Evolutionary conservation across 2,113 vertebrate species (phyloP), one percentile per base, ranked within the genome.

Genomic region (Athene cunicularia): DNA sequence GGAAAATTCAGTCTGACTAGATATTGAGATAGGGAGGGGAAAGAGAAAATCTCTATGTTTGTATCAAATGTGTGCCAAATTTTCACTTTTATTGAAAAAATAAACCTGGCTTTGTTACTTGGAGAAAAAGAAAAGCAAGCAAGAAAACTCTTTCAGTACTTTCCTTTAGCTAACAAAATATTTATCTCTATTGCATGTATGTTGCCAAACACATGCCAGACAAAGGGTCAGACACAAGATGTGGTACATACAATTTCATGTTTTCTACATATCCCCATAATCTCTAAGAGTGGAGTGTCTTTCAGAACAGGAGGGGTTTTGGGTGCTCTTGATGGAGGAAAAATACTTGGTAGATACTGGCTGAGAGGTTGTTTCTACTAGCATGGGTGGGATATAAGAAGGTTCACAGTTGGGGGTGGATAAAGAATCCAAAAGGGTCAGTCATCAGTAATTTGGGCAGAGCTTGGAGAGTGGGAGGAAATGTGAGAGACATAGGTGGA

Each of bases 211-310:
- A 30, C 0, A 4, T 23, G 14, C 28, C 63, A 74, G 66, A 60
- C 11, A 59, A 76, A 73, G 19, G 24, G 14, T 75, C 41, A 70
- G 39, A 23, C 13, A 5, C 8, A 47, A 85, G 41, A 13, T 43
- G 27, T 2, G 1, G 7, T 30, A 23, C 2, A 0, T 41, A 32
- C n/a, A 3, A 39, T 27, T 52, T 84, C 3, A 2, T 79, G 7
- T 64, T 85, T 88, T 75, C 56, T 80, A 23, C 5, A 3, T 47
- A 33, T 43, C 23, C 13, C 27, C 5, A 4, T 47, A 41, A 43
- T 58, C 59, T 86, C 85, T 58, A 70, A 47, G 14, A 50, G 12
- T 63, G 45, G 30, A 28, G 2, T 11, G 5, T 49, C 86, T 89
- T 71, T 41, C 35, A 41, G 19, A 73, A 50, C 22, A 55, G 53